phyloP scores from a whole-genome alignment of 2,888 invertebrate species.

The Phortica okadai region DNA sequence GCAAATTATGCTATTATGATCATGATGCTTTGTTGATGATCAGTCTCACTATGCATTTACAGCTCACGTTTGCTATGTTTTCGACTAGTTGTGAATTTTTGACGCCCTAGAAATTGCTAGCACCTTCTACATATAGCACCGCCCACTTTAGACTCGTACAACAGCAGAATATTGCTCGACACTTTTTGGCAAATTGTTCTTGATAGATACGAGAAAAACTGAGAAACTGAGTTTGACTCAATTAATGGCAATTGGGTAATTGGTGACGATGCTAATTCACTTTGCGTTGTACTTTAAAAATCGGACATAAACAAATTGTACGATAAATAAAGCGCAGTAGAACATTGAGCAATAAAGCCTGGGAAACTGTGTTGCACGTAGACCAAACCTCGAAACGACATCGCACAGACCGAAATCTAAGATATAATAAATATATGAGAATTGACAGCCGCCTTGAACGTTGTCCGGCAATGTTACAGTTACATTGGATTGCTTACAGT shows the following conservation, averaged over 20 bases:
- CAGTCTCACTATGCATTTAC: too few relatives aligned
- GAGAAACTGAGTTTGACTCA: slow-evolving; percentile 62
- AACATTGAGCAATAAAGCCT: background rate
- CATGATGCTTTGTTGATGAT: too few relatives aligned
- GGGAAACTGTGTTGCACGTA: background rate
- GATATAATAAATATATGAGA: background rate
- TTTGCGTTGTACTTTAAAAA: slow-evolving; percentile 37
- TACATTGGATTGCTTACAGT: background rate
- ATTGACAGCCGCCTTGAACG: background rate
- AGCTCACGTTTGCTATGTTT: too few relatives aligned
- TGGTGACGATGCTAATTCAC: slow-evolving; percentile 67
- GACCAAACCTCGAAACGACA: background rate
- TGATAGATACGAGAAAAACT: slow-evolving; percentile 55
- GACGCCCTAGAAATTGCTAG: too few relatives aligned
- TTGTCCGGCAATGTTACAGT: background rate
- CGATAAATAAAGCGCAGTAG: slow-evolving; percentile 48
- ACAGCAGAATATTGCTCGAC: background rate
- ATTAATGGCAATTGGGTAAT: slow-evolving; percentile 68
- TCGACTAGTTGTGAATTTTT: too few relatives aligned
- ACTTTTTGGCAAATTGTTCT: slow-evolving; percentile 66
- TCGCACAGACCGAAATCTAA: too few relatives aligned
- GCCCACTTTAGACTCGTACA: too few relatives aligned
- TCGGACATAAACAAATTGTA: slow-evolving; percentile 53
- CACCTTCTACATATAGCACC: too few relatives aligned
- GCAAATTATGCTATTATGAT: too few relatives aligned